Evolutionary conservation across 2,888 invertebrate species (phyloP).

Genomic region (Melanostoma mellinum): DNA sequence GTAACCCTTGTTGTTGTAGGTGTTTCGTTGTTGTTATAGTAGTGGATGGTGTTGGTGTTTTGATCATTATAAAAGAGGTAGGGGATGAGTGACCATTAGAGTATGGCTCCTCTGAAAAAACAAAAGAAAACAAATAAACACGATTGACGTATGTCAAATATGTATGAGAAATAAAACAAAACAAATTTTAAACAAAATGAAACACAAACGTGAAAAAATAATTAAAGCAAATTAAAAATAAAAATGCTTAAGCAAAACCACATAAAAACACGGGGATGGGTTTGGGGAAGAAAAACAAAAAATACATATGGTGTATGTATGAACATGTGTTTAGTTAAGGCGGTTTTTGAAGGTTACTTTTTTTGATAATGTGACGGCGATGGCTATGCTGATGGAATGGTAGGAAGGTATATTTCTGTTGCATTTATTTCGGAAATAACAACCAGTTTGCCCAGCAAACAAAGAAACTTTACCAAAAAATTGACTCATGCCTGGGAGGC

Average conservation of each 20-base stretch:
- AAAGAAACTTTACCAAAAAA: slow-evolving; percentile 35
- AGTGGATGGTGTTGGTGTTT: slow-evolving; percentile 72
- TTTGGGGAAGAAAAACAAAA: background rate
- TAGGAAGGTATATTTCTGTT: background rate
- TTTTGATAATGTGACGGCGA: slow-evolving; percentile 19
- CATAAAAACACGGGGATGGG: background rate
- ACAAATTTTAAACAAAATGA: slow-evolving; percentile 26
- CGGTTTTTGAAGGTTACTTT: slow-evolving; percentile 1
- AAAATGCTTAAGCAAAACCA: slow-evolving; percentile 16
- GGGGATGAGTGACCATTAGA: slow-evolving; percentile 76
- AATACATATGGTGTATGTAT: too few relatives aligned
- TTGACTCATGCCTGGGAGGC: slow-evolving; percentile 40
- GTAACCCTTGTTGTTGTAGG: slow-evolving; percentile 73
- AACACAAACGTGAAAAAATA: slow-evolving; percentile 30
- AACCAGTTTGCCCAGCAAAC: slow-evolving; percentile 50
- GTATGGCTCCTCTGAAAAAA: slow-evolving; percentile 79
- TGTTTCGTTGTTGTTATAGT: slow-evolving; percentile 66
- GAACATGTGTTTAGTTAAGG: too few relatives aligned
- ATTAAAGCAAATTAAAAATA: slow-evolving; percentile 56
- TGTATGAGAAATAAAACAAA: slow-evolving; percentile 13
- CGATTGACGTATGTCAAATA: slow-evolving; percentile 54
- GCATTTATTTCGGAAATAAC: slow-evolving; percentile 43
- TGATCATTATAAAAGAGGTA: slow-evolving; percentile 74
- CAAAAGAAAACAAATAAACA: slow-evolving; percentile 72
- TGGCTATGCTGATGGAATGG: slow-evolving; percentile 8